These are phyloP conservation scores for Drepana arcuata DNA, from an alignment of 1,140 invertebrate species.

Conservation along the genomic window DNA sequence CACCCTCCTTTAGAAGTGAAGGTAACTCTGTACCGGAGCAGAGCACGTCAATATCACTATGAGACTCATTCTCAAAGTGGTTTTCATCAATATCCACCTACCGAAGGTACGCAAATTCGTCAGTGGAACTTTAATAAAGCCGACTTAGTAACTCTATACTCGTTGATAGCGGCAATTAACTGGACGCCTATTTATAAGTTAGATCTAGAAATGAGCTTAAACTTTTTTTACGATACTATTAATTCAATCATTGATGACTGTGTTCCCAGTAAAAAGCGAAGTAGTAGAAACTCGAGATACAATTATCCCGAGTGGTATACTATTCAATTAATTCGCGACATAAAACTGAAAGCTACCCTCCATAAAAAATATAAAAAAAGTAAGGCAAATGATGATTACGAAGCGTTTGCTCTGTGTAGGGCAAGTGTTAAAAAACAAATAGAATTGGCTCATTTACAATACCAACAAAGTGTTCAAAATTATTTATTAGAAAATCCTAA, in stretches of 20 bases:
- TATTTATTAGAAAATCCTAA: background rate
- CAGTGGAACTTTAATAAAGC: conserved; percentile 15
- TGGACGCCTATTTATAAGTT: conserved; percentile 5
- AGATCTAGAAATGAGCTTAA: conserved; percentile 1
- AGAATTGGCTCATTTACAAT: background rate
- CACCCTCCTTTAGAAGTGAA: conserved; percentile 10
- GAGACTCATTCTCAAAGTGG: background rate
- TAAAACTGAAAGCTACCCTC: background rate
- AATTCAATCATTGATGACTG: conserved; percentile 1
- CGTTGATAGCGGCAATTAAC: background rate
- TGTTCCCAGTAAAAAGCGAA: conserved; percentile 1
- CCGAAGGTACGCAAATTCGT: background rate
- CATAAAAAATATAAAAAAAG: conserved; percentile 5
- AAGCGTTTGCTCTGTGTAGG: conserved; percentile 3
- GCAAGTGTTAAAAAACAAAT: conserved; percentile 2
- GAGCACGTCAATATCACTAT: no score
- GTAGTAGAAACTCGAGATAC: conserved; percentile 4
- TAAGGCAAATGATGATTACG: background rate
- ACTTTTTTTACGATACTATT: conserved; percentile 7
- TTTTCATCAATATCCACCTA: background rate
- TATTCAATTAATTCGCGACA: conserved; percentile 1
- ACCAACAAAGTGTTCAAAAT: background rate
- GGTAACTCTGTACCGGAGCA: no score
- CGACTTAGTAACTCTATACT: conserved; percentile 7
- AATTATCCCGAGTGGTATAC: conserved; percentile 12